Conservation (phyloP, 2,888 invertebrate species). For the Blastobasis lacticolella region DNA sequence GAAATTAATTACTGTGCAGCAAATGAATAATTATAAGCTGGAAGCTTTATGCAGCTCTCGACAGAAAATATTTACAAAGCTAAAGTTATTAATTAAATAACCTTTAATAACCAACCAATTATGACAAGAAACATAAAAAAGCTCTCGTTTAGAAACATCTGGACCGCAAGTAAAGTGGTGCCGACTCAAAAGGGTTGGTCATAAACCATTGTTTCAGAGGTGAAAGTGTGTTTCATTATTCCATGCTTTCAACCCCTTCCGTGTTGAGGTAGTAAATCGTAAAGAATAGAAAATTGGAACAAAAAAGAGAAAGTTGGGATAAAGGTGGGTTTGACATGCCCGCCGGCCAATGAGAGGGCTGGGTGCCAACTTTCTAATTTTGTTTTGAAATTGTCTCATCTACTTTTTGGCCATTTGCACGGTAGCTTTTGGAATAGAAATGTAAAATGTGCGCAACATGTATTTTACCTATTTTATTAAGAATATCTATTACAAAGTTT, state of each 20-base stretch:
- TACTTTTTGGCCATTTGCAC: constrained; percentile 47
- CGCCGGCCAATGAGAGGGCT: constrained; percentile 49
- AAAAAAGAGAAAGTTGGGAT: constrained; percentile 66
- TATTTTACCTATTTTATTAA: no score
- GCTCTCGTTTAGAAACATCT: no score
- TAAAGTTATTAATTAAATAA: no score
- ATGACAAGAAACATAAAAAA: no score
- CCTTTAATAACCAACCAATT: no score
- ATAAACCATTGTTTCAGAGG: constrained; percentile 49
- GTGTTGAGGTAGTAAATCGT: constrained; percentile 51
- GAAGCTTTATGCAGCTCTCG: no score
- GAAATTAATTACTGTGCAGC: no score
- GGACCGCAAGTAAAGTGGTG: no score
- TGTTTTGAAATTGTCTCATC: constrained; percentile 36
- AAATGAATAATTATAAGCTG: no score
- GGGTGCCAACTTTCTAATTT: constrained; percentile 62
- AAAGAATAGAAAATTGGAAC: constrained; percentile 62
- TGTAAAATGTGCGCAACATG: not conserved
- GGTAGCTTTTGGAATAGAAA: constrained; percentile 38
- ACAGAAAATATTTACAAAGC: no score
- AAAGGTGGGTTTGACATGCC: constrained; percentile 40
- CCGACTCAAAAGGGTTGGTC: constrained; percentile 4
- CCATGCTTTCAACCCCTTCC: constrained; percentile 46
- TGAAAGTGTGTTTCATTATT: constrained; percentile 39
- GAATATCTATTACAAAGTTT: no score